phyloP scores from a whole-genome alignment of 30 jellyfish, hydroid and myxozoan species.

The Aurelia aurita complex sp. Pacific region DNA sequence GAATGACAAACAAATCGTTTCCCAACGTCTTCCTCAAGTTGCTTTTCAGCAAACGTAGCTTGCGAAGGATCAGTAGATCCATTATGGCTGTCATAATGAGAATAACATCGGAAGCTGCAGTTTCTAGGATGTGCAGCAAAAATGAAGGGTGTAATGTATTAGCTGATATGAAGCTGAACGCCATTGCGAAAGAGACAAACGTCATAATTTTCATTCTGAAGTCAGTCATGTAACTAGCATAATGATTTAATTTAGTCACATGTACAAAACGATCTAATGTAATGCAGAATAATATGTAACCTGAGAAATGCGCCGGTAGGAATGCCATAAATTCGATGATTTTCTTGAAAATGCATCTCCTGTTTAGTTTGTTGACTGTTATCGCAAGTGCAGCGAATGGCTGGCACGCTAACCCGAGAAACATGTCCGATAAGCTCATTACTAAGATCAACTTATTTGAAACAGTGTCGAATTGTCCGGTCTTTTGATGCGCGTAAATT shows the following conservation, averaged over 20 bases:
- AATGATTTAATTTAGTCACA: neutral
- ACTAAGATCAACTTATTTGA: slow-evolving; percentile 23
- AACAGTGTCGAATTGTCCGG: slow-evolving; percentile 21
- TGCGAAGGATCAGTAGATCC: too few species aligned
- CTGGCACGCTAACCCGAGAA: slow-evolving; percentile 3
- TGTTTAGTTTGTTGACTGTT: neutral
- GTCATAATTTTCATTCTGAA: neutral
- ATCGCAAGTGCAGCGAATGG: slow-evolving; percentile 10
- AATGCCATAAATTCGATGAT: slow-evolving; percentile 4
- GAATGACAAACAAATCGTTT: too few species aligned
- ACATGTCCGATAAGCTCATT: slow-evolving; percentile 15
- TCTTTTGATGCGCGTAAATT: slow-evolving; percentile 11
- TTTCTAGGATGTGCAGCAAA: neutral
- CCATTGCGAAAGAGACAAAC: neutral
- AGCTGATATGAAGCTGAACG: slow-evolving; percentile 9
- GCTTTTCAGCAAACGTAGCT: too few species aligned
- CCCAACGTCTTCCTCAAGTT: too few species aligned
- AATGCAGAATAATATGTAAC: slow-evolving; percentile 29
- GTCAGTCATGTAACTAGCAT: slow-evolving; percentile 10
- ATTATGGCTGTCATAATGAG: too few species aligned
- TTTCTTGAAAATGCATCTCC: slow-evolving; percentile 12
- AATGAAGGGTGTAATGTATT: neutral
- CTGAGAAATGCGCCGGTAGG: slow-evolving; percentile 7
- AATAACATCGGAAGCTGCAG: too few species aligned
- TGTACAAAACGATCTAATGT: slow-evolving; percentile 28